Base-by-base conservation (phyloP, 2,888 invertebrate species). In the Microctonus brassicae region DNA sequence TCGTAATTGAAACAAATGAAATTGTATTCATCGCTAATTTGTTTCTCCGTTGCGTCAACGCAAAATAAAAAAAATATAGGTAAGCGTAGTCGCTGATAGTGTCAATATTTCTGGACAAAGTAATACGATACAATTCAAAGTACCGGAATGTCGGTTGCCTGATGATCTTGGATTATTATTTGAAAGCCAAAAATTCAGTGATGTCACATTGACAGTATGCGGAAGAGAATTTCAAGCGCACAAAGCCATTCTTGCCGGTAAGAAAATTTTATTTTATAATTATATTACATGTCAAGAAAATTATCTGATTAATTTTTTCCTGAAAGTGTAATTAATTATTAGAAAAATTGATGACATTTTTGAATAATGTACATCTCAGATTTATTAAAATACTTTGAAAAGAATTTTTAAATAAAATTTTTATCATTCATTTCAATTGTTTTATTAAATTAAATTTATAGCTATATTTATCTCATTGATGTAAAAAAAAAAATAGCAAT, bases 71-170 rank as follows among this genome's bases (percentile, higher is more conserved):
- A 60, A 57, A 65, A 17, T 55, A 33, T 74, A 93, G 93, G 94
- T 96, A 80, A 96, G 95, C 88, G 99, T 99, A 57, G 99, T 99
- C 63, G 98, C 99, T 73, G 99, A 99, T 89, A 98, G 98, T 89
- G 97, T 99, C 84, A 99, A 99, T 91, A 97, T 99, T 85, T 98
- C 98, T 82, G 99, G 99, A 78, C 99, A 99, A 90, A 97, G 97
- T 85, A 98, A 97, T 89, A 96, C 97, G 85, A 95, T 97, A 83
- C 98, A 98, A 89, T 98, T 98, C 89, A 98, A 98, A 92, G 96
- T 96, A 85, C 96, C 96, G 80, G 96, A 96, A 90, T 99, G 94
- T 91, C 95, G 93, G 89, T 91, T 94, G 83, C 95, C 98, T 47
- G 98, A 99, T 83, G 99, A 99, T 90, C 90, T 99, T 87, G 97